These are phyloP conservation scores for Apis dorsata DNA, from an alignment of 1,140 invertebrate species.

Conservation along the genomic window DNA sequence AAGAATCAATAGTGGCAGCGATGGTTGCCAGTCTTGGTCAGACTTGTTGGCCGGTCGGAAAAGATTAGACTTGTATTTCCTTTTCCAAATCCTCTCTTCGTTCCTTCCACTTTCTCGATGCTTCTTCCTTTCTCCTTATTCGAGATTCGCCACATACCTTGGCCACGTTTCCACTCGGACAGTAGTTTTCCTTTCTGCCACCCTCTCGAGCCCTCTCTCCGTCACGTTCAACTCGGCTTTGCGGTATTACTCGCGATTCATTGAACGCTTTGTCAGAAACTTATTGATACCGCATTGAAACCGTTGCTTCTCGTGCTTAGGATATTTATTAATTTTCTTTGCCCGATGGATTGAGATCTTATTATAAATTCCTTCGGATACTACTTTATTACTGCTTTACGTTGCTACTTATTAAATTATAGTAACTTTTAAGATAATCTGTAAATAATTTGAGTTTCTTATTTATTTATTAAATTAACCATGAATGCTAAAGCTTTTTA, in stretches of 20 bases:
- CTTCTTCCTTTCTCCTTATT: constrained; percentile 47
- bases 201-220: background rate
- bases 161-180: constrained; percentile 62
- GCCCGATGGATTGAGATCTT: background rate
- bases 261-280: constrained; percentile 8
- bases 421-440: background rate
- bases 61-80: constrained; percentile 74
- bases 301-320: background rate
- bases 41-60: constrained; percentile 46
- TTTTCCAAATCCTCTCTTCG: constrained; percentile 67
- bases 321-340: background rate
- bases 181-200: constrained; percentile 56
- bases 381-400: background rate
- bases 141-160: constrained; percentile 58
- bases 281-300: background rate
- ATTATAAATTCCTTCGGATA: too few relatives aligned
- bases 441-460: background rate
- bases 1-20: constrained; percentile 63
- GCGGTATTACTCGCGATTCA: constrained; percentile 14
- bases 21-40: constrained; percentile 46
- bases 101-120: background rate
- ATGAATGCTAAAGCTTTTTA: too few relatives aligned
- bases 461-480: too few relatives aligned
- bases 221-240: constrained; percentile 20
- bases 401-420: background rate